Evolutionary conservation across 2,888 invertebrate genomes (phyloP).

Genomic region (Agrochola litura): DNA sequence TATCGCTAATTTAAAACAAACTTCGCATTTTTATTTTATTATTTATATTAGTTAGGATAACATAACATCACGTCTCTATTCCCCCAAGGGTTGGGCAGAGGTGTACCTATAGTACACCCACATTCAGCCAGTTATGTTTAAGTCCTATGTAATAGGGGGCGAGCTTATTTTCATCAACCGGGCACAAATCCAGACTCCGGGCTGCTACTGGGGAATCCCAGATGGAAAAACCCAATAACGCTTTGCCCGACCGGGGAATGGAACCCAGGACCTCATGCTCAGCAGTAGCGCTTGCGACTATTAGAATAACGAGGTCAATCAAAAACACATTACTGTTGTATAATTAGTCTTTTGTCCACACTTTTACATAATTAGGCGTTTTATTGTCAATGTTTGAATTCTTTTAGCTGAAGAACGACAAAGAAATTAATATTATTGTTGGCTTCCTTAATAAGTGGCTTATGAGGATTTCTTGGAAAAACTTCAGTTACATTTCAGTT

Average conservation of each 20-base stretch:
- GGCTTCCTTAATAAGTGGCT: constrained; percentile 16
- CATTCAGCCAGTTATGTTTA: background rate
- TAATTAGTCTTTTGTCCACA: background rate
- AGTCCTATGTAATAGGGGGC: background rate
- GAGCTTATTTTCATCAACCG: background rate
- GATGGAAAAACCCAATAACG: background rate
- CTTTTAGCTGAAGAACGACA: background rate
- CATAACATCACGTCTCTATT: background rate
- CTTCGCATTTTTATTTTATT: too few relatives aligned
- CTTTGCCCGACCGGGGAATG: background rate
- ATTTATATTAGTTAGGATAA: too few relatives aligned
- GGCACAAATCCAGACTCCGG: background rate
- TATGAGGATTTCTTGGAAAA: constrained; percentile 29
- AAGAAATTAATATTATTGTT: constrained; percentile 15
- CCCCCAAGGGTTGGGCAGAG: background rate
- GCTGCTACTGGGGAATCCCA: background rate
- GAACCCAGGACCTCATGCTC: background rate
- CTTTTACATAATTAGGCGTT: background rate
- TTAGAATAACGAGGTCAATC: background rate
- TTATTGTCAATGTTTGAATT: constrained; percentile 3
- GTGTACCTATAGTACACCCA: background rate
- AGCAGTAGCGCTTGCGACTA: background rate
- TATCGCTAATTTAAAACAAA: too few relatives aligned
- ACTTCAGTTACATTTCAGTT: constrained; percentile 11
- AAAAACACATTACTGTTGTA: constrained; percentile 4